Percentiles rank a stretch among this genome's conserved stretches.
These are phyloP conservation scores for Microplitis manilae DNA, from an alignment of 2,888 invertebrate genomes.

Conservation along the genomic window DNA sequence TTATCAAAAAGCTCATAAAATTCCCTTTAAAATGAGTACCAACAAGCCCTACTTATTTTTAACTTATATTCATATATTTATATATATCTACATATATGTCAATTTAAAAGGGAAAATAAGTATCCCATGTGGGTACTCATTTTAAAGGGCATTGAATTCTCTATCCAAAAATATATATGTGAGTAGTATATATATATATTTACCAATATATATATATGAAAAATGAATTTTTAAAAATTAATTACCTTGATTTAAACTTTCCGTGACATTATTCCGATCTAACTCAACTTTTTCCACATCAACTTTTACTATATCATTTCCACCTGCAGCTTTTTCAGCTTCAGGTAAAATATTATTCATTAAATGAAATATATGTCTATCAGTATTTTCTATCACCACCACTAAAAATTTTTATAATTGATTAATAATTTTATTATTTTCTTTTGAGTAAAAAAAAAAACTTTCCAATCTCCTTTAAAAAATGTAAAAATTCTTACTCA, in stretches of 20 bases:
- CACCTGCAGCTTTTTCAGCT: constrained; percentile 58
- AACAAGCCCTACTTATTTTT: too few species aligned
- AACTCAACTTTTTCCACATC: constrained; percentile 60
- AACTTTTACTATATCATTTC: constrained; percentile 55
- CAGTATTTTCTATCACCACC: constrained; percentile 63
- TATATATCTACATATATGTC: too few species aligned
- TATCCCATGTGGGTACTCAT: too few species aligned
- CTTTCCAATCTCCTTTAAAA: neutral
- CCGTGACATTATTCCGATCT: constrained; percentile 61
- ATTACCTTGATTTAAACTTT: constrained; percentile 62
- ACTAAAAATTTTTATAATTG: constrained; percentile 54
- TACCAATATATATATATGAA: too few species aligned
- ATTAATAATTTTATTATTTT: neutral
- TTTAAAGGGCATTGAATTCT: too few species aligned
- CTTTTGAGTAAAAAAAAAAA: too few species aligned
- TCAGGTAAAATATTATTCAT: constrained; percentile 58
- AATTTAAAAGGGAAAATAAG: too few species aligned
- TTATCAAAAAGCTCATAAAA: too few species aligned
- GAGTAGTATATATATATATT: too few species aligned
- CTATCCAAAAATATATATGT: too few species aligned
- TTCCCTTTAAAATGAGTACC: too few species aligned
- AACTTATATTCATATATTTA: too few species aligned
- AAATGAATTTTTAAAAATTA: neutral
- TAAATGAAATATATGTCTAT: constrained; percentile 53
- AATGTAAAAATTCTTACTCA: constrained; percentile 40